phyloP scores from a whole-genome alignment of 37 sponge, comb jelly and placozoan genomes.

The Bolinopsis microptera region DNA sequence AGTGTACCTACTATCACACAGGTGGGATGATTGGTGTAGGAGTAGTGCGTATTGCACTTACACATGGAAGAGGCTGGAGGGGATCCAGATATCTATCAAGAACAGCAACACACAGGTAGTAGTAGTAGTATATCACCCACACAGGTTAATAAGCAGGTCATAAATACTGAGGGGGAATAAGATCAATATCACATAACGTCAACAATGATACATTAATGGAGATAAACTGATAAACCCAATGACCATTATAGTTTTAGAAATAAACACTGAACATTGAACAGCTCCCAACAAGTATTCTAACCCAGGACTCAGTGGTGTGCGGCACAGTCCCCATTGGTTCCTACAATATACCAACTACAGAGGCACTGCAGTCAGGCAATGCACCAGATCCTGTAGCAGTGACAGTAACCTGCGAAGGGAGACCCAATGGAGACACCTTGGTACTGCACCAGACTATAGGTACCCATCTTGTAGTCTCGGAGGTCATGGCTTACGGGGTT shows the following conservation, averaged over 20 bases:
- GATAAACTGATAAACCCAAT: too few species aligned
- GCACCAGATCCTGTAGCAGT: background rate
- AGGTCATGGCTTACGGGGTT: background rate
- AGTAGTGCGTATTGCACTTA: background rate
- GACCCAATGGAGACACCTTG: background rate
- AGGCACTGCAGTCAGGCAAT: background rate
- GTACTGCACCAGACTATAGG: background rate
- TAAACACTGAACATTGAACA: too few species aligned
- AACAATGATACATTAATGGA: too few species aligned
- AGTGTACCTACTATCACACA: too few species aligned
- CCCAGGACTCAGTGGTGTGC: background rate
- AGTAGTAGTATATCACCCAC: too few species aligned
- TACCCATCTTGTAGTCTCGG: background rate
- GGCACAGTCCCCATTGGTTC: background rate
- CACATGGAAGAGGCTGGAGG: background rate
- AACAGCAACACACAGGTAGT: too few species aligned
- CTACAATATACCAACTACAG: background rate
- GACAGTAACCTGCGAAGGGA: background rate
- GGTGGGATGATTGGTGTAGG: background rate
- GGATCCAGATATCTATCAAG: background rate
- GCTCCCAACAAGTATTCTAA: too few species aligned
- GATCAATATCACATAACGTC: too few species aligned
- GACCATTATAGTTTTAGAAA: too few species aligned
- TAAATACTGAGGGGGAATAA: too few species aligned
- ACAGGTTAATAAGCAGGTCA: too few species aligned